Base-by-base conservation (phyloP, 2,113 vertebrate species). In the Cyanoderma ruficeps region DNA sequence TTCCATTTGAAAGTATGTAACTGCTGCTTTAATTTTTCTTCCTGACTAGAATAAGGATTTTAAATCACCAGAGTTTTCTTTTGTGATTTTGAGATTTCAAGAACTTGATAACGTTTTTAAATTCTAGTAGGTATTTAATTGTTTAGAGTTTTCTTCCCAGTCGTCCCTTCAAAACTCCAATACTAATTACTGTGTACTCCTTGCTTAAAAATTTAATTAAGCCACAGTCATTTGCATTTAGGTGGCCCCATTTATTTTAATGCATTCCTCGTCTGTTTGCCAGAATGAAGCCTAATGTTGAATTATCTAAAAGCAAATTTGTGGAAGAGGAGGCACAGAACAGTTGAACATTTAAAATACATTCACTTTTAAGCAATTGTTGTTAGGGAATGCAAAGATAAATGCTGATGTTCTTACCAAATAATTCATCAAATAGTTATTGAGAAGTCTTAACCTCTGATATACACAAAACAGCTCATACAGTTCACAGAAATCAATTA, bases 1-100 rank as follows among this genome's bases (percentile, higher is more conserved):
- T 96, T 92, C 72, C 94, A 94, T 91, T 96, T 96, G 77, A 95
- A 96, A 96, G 90, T 96, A 95, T 96, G 91, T 96, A 94, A 95
- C 83, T 95, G 64, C 71, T 83, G 87, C 92, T 96, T 97, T 94
- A 87, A 93, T 94, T 94, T 79, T 85, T 92, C 31, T 94, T 93
- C 93, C 75, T 96, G 85, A 74, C 55, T 93, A 95, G 87, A 91
- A 47, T 88, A 93, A 94, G 82, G 39, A 77, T 96, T 85, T 90
- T 44, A 94, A 92, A 93, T 63, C 75, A 94, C 31, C 77, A 83
- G 33, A 74, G 28, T 68, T 93, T 47, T 94, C 50, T 78, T 94
- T 61, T 55, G 31, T 89, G 57, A 91, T 69, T 95, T 61, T 93
- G 75, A 87, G 65, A 72, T 76, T 78, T 85, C 41, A 72, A 65